These are phyloP conservation scores for Megaleporinus macrocephalus DNA, from an alignment of 2,113 vertebrate genomes.

Conservation along the genomic window DNA sequence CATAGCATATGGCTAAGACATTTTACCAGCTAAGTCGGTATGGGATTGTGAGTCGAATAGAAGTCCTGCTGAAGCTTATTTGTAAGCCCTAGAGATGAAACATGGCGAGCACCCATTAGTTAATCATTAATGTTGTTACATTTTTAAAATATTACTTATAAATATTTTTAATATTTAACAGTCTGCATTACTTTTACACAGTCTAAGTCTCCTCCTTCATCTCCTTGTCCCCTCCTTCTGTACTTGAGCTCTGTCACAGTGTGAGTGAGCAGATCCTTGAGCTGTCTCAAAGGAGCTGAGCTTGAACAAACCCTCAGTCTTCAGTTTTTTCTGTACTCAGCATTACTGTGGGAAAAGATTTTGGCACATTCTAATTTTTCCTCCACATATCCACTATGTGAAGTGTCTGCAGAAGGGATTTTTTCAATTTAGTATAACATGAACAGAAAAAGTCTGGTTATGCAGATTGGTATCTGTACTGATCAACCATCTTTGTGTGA, in stretches of 20 bases:
- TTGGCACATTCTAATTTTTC: neutral
- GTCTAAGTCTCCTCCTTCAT: slow-evolving; percentile 4
- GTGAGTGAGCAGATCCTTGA: slow-evolving; percentile 13
- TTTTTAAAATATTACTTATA: neutral
- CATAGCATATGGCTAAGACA: neutral
- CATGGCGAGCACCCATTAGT: neutral
- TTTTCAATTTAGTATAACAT: neutral
- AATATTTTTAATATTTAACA: neutral
- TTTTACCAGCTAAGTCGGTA: neutral
- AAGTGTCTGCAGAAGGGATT: neutral
- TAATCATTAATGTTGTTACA: no score
- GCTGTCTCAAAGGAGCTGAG: slow-evolving; percentile 46
- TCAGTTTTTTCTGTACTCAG: slow-evolving; percentile 15
- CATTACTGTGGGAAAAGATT: slow-evolving; percentile 1
- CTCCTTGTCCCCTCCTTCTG: neutral
- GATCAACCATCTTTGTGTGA: neutral
- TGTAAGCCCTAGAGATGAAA: neutral
- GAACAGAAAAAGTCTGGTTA: neutral
- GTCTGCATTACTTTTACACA: neutral
- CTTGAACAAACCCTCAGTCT: slow-evolving; percentile 33
- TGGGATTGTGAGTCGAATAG: neutral
- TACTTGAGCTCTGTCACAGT: slow-evolving; percentile 22
- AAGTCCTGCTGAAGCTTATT: neutral
- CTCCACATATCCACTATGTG: neutral
- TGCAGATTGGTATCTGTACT: no score